Evolutionary conservation across 2,888 invertebrate genomes (phyloP), one percentile per base, ranked within the genome.

Genomic region (Platycnemis pennipes): DNA sequence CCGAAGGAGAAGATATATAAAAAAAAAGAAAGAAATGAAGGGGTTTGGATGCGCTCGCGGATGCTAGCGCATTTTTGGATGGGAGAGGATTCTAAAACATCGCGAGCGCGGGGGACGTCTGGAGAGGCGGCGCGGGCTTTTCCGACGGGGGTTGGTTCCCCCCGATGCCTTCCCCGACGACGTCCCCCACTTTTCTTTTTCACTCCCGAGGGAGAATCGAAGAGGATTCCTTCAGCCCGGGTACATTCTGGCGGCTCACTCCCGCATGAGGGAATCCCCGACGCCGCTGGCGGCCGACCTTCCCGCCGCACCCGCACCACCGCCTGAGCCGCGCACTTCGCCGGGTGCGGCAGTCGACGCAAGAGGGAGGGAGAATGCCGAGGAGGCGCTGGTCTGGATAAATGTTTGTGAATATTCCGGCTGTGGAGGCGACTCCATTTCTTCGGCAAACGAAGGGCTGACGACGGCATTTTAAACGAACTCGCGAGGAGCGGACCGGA

Each of bases 241-340:
- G 69, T 69, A 44, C 63, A 63, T 63, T 63, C 63, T 42, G 56
- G 42, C 22, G 63, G 26, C 44, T 45, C 89, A n/a, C 44, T 46
- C 87, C 87, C 45, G 87, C 87, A 46, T 87, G 89, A 77, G n/a
- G 63, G n/a, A 63, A 63, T n/a, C 63, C 63, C 63, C 31, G 22
- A 8, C 8, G 89, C 56, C 89, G 22, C 56, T 13, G 16, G 56
- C 44, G 45, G 88, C 2, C n/a, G 11, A 49, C 49, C 77, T 1
- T 13, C 31, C 77, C 77, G 16, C 31, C 4, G 11, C 31, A 31
- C 63, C 26, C 26, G n/a, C 63, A 22, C 26, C 63, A 13, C 13
- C 77, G 2, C 7, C 7, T 7, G 26, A 37, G 31, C 77, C 1
- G 31, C 2, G 31, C 8, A 11, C 13, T 8, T 7, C 0, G 26